Evolutionary conservation across 2,797 vertebrate genomes (phyloP), one percentile per base, ranked within the genome.

Genomic region (Periparus ater): DNA sequence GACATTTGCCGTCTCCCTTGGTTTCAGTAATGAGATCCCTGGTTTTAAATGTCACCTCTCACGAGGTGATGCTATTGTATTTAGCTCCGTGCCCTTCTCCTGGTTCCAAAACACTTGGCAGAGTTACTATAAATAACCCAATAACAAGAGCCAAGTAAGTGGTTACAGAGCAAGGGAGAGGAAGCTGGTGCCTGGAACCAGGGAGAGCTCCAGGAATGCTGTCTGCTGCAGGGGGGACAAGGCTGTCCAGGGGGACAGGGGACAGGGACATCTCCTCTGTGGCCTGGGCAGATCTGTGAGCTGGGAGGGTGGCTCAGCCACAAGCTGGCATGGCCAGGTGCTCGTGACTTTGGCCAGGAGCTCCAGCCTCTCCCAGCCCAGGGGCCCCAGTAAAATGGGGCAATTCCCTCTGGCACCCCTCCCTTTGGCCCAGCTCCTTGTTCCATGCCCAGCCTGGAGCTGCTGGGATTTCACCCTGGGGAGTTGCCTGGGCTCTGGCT

Each of bases 11-110:
- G 5, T 79, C 93, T 93, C 67, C 88, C 71, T 82, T 58, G 88
- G 67, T 32, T 91, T 85, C 78, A 29, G 78, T 94, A 94, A 96
- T 93, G 80, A 93, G 81, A 93, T 91, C 78, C 42, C 77, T 80
- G 67, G 36, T 91, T 96, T 85, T 32, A 96, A 96, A 97, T 96
- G 93, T 92, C 95, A 95, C 63, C 29, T 70, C 93, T 96, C 91
- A 91, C 4, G 62, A 89, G 89, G 93, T 80, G 78, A 74, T 85
- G 92, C 89, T 87, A 67, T 94, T 95, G 93, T 91, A 87, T 87
- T 96, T 94, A 94, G 87, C 85, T 50, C 68, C 0, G 11, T 89
- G 89, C 85, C 92, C 93, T 93, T 95, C 92, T 85, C 38, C 84
- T 32, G 53, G 13, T 61, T 85, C 91, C 94, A 89, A 88, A 95